Evolutionary conservation across 1,140 invertebrate species (phyloP), one percentile per base, ranked within the genome.

Genomic region (Lepeophtheirus salmonis): DNA sequence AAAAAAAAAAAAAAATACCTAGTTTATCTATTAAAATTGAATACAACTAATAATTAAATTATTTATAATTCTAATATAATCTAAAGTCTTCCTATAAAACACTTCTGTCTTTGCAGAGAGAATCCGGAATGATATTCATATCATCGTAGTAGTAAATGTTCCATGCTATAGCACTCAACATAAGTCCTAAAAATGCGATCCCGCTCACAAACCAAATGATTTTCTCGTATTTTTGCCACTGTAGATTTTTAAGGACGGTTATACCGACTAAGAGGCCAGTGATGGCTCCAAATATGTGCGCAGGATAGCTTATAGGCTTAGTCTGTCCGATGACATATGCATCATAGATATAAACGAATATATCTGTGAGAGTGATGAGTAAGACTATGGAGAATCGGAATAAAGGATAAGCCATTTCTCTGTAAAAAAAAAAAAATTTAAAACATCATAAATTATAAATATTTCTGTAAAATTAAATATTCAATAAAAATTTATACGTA

Each of bases 231-330:
- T 16, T 54, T 22, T 54, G 17, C 52, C 52, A 54, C 22, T 14
- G 16, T 14, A 54, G 21, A 74, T 95, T 94, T 72, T 95, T 95
- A 54, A 97, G 74, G n/a, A 96, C 89, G 6, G 95, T 74, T 17
- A 96, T 78, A 58, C 86, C 86, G 62, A 91, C 84, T 1, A 86
- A 89, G 21, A 92, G 77, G 1, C 89, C 88, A 13, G 88, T 86
- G 48, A 89, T 71, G 3, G 86, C 86, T 30, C 91, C 91, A 26
- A 88, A 89, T 64, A 96, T 74, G 74, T 97, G 91, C 21, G 90
- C 89, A 56, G 90, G 86, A 76, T 95, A 95, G 24, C 88, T 90
- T 10, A 95, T 57, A 16, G 55, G 55, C 18, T 54, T 54, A 14
- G n/a, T 21, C 16, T 18, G 52, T 16, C 22, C 52, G 3, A 25